These are phyloP conservation scores for Kuschelorhynchus macadamiae DNA, from an alignment of 2,888 invertebrate genomes.

Conservation along the genomic window DNA sequence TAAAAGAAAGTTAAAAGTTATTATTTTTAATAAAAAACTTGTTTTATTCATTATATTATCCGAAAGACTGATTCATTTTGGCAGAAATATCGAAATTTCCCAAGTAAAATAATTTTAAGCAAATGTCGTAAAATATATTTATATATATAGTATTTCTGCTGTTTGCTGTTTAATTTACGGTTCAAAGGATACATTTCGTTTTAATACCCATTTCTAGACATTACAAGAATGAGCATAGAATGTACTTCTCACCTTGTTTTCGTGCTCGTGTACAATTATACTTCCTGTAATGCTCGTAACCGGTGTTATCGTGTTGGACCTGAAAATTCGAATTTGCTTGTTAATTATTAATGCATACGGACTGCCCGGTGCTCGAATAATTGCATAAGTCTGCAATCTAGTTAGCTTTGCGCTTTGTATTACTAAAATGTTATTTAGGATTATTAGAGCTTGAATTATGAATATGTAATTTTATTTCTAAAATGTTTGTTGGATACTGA, in stretches of 20 bases:
- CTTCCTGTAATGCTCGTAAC: neutral
- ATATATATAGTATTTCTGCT: too few relatives aligned
- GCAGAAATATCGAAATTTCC: too few relatives aligned
- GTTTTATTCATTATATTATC: too few relatives aligned
- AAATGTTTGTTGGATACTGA: neutral
- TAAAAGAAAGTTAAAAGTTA: too few relatives aligned
- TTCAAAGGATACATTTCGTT: too few relatives aligned
- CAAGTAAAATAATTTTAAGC: too few relatives aligned
- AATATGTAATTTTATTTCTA: too few relatives aligned
- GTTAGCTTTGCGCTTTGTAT: slow-evolving; percentile 4
- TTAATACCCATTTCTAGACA: neutral
- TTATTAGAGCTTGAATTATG: neutral
- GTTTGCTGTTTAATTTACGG: too few relatives aligned
- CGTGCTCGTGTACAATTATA: neutral
- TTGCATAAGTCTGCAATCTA: slow-evolving; percentile 8
- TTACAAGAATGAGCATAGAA: neutral
- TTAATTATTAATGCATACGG: slow-evolving; percentile 6
- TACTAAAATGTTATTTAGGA: neutral
- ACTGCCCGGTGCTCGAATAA: neutral
- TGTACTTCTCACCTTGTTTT: neutral
- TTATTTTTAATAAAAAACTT: too few relatives aligned
- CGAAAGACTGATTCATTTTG: too few relatives aligned
- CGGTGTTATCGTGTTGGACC: neutral
- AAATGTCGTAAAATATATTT: too few relatives aligned
- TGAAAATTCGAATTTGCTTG: neutral